A percentile compares a stretch with the other conserved stretches of the same genome.
phyloP scores from a whole-genome alignment of 2,888 invertebrate species.

The Spisula subtruncata region DNA sequence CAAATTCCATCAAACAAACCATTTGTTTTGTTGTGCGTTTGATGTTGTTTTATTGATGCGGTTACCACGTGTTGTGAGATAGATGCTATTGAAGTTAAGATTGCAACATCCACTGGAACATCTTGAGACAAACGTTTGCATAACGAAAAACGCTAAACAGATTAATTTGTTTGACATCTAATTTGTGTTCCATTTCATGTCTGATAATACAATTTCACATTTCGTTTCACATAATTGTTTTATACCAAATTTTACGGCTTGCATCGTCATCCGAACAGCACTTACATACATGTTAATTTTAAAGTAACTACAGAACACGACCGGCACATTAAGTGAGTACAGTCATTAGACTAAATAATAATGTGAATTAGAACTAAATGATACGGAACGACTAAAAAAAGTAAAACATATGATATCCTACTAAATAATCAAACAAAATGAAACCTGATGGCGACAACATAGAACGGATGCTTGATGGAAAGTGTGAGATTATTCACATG shows the following conservation, averaged over 20 bases:
- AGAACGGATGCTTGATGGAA: too few relatives aligned
- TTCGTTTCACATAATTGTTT: conserved; percentile 14
- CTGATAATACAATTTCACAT: background rate
- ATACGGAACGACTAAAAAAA: too few relatives aligned
- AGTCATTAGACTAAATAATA: too few relatives aligned
- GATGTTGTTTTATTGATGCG: background rate
- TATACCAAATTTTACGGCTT: background rate
- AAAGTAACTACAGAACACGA: too few relatives aligned
- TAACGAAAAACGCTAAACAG: background rate
- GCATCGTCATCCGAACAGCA: background rate
- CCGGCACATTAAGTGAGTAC: too few relatives aligned
- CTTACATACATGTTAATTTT: background rate
- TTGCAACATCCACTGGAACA: background rate
- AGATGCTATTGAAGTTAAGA: background rate
- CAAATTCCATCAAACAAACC: too few relatives aligned
- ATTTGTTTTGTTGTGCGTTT: too few relatives aligned
- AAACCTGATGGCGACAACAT: too few relatives aligned
- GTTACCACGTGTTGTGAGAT: background rate
- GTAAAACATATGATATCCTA: too few relatives aligned
- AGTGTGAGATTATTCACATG: too few relatives aligned
- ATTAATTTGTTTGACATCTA: background rate
- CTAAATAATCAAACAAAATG: too few relatives aligned
- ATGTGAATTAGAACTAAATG: too few relatives aligned
- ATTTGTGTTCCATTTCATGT: background rate
- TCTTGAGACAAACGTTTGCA: background rate